A percentile compares a stretch with the other conserved stretches of the same genome.
These are phyloP conservation scores for Coregonus sp. DNA, from an alignment of 2,797 vertebrate genomes.

Conservation along the genomic window DNA sequence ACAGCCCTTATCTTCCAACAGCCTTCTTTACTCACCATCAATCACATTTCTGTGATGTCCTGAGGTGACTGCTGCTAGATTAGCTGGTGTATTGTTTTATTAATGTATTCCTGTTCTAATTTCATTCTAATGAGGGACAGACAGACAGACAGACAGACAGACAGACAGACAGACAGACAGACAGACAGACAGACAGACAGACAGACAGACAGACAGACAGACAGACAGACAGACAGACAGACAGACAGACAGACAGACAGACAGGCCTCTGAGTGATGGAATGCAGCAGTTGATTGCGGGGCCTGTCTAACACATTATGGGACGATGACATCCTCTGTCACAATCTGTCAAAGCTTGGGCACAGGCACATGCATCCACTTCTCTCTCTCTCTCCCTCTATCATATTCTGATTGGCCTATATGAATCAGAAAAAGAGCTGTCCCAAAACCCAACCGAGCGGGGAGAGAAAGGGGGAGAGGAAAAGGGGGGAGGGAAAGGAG, in stretches of 20 bases:
- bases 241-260: no score
- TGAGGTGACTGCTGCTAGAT: neutral
- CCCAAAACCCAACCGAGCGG: neutral
- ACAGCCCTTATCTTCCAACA: neutral
- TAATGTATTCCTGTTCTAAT: neutral
- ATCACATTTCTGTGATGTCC: neutral
- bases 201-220: no score
- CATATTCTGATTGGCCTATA: neutral
- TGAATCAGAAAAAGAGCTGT: neutral
- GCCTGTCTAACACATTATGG: neutral
- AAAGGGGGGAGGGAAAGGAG: no score
- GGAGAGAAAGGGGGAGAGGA: no score
- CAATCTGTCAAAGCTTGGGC: neutral
- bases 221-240: no score
- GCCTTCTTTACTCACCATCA: neutral
- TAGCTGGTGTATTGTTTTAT: neutral
- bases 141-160: no score
- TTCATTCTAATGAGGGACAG: neutral
- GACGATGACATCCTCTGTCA: neutral
- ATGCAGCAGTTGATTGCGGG: neutral
- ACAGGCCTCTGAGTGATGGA: neutral
- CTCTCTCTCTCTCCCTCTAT: constrained; percentile 40
- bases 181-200: no score
- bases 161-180: no score
- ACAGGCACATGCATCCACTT: neutral